phyloP scores from a whole-genome alignment of 2,888 invertebrate genomes.

The Sylvicola cinctus region DNA sequence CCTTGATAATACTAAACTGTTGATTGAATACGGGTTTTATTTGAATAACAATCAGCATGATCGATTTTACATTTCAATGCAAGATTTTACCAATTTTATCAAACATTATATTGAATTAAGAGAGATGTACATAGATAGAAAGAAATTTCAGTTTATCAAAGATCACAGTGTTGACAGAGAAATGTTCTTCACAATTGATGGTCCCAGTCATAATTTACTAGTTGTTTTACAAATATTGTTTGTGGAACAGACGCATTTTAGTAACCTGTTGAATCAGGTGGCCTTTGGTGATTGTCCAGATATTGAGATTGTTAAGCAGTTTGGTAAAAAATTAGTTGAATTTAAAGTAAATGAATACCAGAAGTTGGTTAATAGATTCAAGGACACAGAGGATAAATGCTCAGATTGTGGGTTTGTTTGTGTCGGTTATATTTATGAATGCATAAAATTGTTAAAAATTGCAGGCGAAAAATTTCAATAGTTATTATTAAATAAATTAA shows the following conservation, averaged over 20 bases:
- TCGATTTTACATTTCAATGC: conserved; percentile 36
- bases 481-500: neutral
- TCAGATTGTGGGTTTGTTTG: conserved; percentile 12
- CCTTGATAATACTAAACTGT: conserved; percentile 59
- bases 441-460: conserved; percentile 12
- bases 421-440: conserved; percentile 10
- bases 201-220: conserved; percentile 43
- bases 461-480: neutral
- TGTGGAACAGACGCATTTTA: conserved; percentile 16
- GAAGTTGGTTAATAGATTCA: conserved; percentile 11
- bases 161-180: conserved; percentile 37
- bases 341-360: conserved; percentile 18
- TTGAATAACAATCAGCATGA: conserved; percentile 46
- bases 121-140: conserved; percentile 25
- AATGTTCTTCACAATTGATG: conserved; percentile 41
- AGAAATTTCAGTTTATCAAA: conserved; percentile 40
- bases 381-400: conserved; percentile 7
- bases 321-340: conserved; percentile 12
- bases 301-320: conserved; percentile 9
- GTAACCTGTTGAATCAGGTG: conserved; percentile 20
- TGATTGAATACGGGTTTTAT: conserved; percentile 68
- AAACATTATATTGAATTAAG: conserved; percentile 13
- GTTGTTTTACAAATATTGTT: conserved; percentile 20
- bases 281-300: conserved; percentile 20
- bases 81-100: conserved; percentile 29